A percentile compares a stretch with the other conserved stretches of the same genome.
These are phyloP conservation scores for Sardina pilchardus DNA, from an alignment of 2,113 vertebrate species.

Conservation along the genomic window DNA sequence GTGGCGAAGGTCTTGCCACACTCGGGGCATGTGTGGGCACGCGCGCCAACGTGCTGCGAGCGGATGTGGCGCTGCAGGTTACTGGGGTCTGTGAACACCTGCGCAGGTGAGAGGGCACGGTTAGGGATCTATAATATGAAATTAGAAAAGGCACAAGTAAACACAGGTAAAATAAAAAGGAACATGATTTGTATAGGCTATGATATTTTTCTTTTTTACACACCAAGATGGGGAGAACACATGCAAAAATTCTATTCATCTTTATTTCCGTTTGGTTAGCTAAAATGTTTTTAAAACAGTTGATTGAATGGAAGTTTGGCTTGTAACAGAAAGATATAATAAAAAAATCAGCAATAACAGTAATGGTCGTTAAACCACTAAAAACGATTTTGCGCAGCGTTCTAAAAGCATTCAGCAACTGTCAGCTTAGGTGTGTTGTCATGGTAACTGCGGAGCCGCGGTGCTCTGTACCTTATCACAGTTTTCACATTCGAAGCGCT, in stretches of 20 bases:
- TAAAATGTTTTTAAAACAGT: not conserved
- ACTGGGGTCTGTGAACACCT: constrained; percentile 99
- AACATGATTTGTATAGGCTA: not conserved
- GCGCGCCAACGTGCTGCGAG: constrained; percentile 94
- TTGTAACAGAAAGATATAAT: not conserved
- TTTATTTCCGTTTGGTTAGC: not conserved
- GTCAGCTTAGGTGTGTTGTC: not conserved
- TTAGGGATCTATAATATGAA: not conserved
- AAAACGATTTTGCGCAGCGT: not conserved
- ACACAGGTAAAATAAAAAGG: not conserved
- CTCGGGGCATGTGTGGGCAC: constrained; percentile 96
- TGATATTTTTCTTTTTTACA: not conserved
- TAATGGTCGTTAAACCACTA: not conserved
- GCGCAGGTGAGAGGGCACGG: constrained; percentile 26
- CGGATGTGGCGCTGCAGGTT: constrained; percentile 99
- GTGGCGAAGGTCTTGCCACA: constrained; percentile 99
- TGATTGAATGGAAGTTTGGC: not conserved
- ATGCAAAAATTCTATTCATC: not conserved
- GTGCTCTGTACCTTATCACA: constrained; percentile 89
- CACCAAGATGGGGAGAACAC: not conserved
- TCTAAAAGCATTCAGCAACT: not conserved
- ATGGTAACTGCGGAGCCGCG: not conserved
- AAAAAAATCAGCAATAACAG: not conserved
- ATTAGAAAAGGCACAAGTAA: not conserved
- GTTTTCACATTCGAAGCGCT: constrained; percentile 99